Conservation (phyloP, 2,888 invertebrate genomes). For the Halocaridina rubra region DNA sequence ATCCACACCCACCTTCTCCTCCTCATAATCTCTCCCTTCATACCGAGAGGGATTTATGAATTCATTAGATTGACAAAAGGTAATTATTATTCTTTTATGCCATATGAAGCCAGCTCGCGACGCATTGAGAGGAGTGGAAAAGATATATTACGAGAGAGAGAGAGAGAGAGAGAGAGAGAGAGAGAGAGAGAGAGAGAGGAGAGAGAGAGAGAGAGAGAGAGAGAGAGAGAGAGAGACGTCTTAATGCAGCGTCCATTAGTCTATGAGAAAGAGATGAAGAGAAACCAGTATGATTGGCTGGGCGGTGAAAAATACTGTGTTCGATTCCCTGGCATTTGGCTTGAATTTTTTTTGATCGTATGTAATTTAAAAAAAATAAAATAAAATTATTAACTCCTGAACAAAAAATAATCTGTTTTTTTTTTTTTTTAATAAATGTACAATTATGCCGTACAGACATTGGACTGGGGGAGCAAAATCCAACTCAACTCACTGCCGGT, state of each 20-base stretch:
- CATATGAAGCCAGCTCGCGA: not conserved
- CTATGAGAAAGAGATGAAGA: not conserved
- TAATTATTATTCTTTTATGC: constrained; percentile 2
- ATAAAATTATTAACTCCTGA: too few species aligned
- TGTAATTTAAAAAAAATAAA: too few species aligned
- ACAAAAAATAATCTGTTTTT: too few species aligned
- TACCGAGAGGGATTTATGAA: constrained; percentile 8
- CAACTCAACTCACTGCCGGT: too few species aligned
- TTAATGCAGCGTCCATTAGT: constrained; percentile 48
- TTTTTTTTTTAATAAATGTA: too few species aligned
- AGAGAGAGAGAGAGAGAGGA: constrained; percentile 1
- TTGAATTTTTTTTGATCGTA: too few species aligned
- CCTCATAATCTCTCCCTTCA: too few species aligned
- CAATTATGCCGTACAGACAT: too few species aligned
- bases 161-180: not conserved
- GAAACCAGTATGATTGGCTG: not conserved
- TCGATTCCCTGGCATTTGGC: not conserved
- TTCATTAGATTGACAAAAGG: constrained; percentile 24
- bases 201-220: not conserved
- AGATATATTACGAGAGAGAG: not conserved
- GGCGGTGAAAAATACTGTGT: not conserved
- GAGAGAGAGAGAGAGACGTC: constrained; percentile 22
- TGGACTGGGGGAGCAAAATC: too few species aligned
- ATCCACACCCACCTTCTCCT: too few species aligned
- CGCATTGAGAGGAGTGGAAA: not conserved